These are phyloP conservation scores for Zootermopsis nevadensis DNA, from an alignment of 2,888 invertebrate species.

Conservation along the genomic window DNA sequence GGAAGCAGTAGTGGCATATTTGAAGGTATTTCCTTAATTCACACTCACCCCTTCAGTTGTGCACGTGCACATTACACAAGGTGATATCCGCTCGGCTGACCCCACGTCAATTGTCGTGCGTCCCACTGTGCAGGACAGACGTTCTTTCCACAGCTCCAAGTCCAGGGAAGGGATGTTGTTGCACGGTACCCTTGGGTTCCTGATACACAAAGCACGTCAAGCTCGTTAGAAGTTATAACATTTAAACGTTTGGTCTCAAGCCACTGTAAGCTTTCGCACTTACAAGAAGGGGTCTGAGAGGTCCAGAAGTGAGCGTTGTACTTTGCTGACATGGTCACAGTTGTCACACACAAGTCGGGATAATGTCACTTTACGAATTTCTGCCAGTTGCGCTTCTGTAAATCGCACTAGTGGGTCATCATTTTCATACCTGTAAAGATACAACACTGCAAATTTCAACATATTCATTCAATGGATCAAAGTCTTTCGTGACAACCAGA, in stretches of 20 bases:
- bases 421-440: conserved; percentile 61
- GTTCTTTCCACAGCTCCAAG: conserved; percentile 61
- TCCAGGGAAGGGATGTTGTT: conserved; percentile 59
- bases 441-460: background rate
- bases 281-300: conserved; percentile 65
- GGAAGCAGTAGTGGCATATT: no score
- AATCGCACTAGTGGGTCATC: conserved; percentile 63
- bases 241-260: no score
- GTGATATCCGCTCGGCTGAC: conserved; percentile 62
- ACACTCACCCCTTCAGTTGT: conserved; percentile 65
- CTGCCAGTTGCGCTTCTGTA: conserved; percentile 65
- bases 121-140: conserved; percentile 62
- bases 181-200: conserved; percentile 62
- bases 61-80: conserved; percentile 66
- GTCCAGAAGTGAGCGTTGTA: conserved; percentile 66
- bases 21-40: no score
- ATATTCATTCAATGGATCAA: background rate
- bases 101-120: conserved; percentile 62
- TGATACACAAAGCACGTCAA: conserved; percentile 47
- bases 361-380: conserved; percentile 65
- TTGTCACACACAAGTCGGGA: conserved; percentile 67
- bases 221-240: no score
- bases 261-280: conserved; percentile 53
- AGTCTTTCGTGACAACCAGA: no score
- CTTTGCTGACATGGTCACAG: conserved; percentile 63